Base-by-base conservation (phyloP, 1,140 invertebrate species). In the Propsilocerus akamusi region DNA sequence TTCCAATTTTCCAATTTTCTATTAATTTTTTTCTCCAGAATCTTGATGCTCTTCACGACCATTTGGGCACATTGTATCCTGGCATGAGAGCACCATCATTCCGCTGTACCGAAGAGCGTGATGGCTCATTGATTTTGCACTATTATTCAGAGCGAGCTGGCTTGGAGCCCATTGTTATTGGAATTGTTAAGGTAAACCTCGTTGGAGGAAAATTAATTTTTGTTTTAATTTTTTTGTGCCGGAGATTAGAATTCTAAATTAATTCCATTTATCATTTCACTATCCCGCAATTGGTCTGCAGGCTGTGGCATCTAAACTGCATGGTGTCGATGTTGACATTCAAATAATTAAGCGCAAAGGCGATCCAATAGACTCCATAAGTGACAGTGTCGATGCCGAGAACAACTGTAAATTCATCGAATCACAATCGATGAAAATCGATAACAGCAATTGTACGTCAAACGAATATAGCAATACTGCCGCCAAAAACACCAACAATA, bases 31-130 rank as follows among this genome's bases (percentile, higher is more conserved):
- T 47, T 30, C 61, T 65, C 5, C 58, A 93, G 86, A 93, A 93
- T 70, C 68, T 94, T 56, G 90, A 94, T 62, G 88, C 87, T 23
- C 71, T 94, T n/a, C 89, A 94, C 62, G 89, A 93, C 63, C 90
- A 94, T 65, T 70, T 94, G 60, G 86, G 86, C 34, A 92, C 89
- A 12, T 68, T 94, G 47, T 94, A 93, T 67, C 89, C 90, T 0
- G 89, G 88, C 22, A 94, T 94, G 89, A 76, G 81, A 58, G 87
- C 89, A 0, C 90, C 90, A 0, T 92, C 87, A 2, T 94, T 94
- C 68, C 74, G 89, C 5, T 94, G 90, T 63, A 91, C 87, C 0
- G 87, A 90, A 58, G 74, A 76, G 1, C 82, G 86, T 63, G 88
- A 90, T 68, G 87, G 87, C 0, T 81, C 83, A 8, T 69, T 93